phyloP scores from a whole-genome alignment of 2,113 vertebrate genomes.

The Todiramphus chloris region DNA sequence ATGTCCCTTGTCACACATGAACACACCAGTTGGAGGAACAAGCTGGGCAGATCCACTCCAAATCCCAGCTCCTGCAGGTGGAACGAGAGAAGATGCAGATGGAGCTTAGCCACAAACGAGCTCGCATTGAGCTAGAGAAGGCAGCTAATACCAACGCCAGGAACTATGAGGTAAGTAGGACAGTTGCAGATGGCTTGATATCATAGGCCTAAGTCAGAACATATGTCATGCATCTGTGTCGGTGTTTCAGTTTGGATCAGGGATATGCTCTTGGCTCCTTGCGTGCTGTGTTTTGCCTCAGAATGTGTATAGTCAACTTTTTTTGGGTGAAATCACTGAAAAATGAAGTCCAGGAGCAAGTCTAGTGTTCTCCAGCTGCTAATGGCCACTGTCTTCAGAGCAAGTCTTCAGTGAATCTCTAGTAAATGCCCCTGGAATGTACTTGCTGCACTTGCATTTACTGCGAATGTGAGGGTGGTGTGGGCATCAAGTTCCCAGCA shows the following conservation, averaged over 20 bases:
- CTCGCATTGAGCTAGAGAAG: slow-evolving; percentile 92
- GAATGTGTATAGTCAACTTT: not conserved
- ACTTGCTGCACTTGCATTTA: not conserved
- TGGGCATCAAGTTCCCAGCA: not conserved
- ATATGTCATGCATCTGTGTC: accelerated
- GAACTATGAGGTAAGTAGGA: slow-evolving; percentile 83
- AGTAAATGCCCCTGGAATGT: not conserved
- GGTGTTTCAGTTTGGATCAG: not conserved
- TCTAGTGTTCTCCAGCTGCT: not conserved
- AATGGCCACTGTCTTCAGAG: not conserved
- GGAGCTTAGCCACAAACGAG: slow-evolving; percentile 94
- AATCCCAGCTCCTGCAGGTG: slow-evolving; percentile 85
- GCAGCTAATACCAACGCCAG: slow-evolving; percentile 82
- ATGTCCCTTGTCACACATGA: not conserved
- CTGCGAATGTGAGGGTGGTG: not conserved
- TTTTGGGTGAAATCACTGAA: not conserved
- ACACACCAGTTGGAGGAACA: slow-evolving; percentile 84
- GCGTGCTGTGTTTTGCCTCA: not conserved
- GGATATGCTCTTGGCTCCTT: not conserved
- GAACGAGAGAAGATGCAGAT: slow-evolving; percentile 95
- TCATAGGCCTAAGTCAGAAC: accelerated
- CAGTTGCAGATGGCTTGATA: not conserved
- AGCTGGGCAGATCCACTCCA: slow-evolving; percentile 85
- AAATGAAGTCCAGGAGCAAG: not conserved
- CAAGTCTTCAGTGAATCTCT: not conserved